phyloP scores from a whole-genome alignment of 1,140 invertebrate species.

The Trachymyrmex septentrionalis region DNA sequence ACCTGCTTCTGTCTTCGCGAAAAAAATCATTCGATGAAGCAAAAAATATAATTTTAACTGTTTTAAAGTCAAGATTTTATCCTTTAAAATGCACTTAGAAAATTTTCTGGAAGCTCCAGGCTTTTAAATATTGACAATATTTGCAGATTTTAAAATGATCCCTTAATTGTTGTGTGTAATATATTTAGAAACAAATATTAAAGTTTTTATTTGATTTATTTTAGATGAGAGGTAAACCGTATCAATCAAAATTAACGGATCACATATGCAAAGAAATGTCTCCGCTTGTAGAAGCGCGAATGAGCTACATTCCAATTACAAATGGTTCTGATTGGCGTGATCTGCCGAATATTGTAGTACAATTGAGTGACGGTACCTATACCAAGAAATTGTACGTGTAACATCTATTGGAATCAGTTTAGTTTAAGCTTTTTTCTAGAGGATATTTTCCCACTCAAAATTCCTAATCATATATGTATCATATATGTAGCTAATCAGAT shows the following conservation, averaged over 20 bases:
- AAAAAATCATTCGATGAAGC: no score
- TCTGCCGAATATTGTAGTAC: conserved; percentile 92
- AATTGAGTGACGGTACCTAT: conserved; percentile 90
- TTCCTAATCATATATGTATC: neutral
- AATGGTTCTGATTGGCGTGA: conserved; percentile 95
- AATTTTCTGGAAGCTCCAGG: no score
- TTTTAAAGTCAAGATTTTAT: no score
- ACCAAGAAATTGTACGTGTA: conserved; percentile 88
- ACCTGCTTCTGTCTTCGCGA: no score
- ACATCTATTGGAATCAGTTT: neutral
- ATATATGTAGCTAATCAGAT: neutral
- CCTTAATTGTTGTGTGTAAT: no score
- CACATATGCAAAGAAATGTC: conserved; percentile 96
- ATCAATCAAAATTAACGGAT: conserved; percentile 89
- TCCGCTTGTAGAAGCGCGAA: conserved; percentile 92
- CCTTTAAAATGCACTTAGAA: no score
- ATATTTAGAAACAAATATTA: conserved; percentile 6
- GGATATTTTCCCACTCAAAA: neutral
- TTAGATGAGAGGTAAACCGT: conserved; percentile 89
- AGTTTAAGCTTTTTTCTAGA: neutral
- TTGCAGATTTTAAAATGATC: no score
- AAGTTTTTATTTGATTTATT: conserved; percentile 51
- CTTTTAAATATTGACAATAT: no score
- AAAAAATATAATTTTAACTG: no score
- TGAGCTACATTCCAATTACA: conserved; percentile 91